Evolutionary conservation across 1,140 invertebrate genomes (phyloP), one percentile per base, ranked within the genome.

Genomic region (Drosophila rufa): DNA sequence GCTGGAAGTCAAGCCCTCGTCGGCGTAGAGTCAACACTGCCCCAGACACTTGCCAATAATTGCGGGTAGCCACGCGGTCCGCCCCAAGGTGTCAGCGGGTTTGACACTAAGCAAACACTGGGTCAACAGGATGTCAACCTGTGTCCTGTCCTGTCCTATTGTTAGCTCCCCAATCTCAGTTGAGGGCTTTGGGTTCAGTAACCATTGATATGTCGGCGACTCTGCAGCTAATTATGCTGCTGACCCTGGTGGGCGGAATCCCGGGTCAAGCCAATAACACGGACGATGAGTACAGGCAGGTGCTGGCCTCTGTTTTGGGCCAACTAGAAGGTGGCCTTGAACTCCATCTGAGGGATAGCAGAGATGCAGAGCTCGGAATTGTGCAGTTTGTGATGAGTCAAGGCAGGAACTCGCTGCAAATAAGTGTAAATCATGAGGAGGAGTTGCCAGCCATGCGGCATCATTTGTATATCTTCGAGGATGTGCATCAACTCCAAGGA

Each of bases 41-140:
- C 46, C 22, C 59, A 33, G 45, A 61, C 59, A 82, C 62, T 79
- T 71, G 80, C 59, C 76, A 89, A 86, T 86, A 86, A 86, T 86
- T 86, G 80, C 56, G 48, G 71, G 73, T 68, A 64, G 67, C 36
- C 27, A 38, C 33, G 33, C 33, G 33, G 33, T 30, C 42, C 47
- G 82, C 40, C 62, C 45, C 2, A 42, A 50, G 53, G 67, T 86
- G 83, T 87, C 80, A 80, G 33, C 30, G 50, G 43, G 43, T 45
- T 15, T 87, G 84, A 87, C 84, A 79, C 65, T 79, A 45, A 64
- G 51, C 59, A 89, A 87, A 87, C 78, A 87, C 69, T 46, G 11
- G 36, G 27, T 36, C 50, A 48, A 55, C 47, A 46, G 80, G 84
- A 68, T 82, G 80, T 77, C 67, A 82, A 60, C 36, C 42, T 50